These are phyloP conservation scores for Hydriomena furcata DNA, from an alignment of 2,888 invertebrate species.

Conservation along the genomic window DNA sequence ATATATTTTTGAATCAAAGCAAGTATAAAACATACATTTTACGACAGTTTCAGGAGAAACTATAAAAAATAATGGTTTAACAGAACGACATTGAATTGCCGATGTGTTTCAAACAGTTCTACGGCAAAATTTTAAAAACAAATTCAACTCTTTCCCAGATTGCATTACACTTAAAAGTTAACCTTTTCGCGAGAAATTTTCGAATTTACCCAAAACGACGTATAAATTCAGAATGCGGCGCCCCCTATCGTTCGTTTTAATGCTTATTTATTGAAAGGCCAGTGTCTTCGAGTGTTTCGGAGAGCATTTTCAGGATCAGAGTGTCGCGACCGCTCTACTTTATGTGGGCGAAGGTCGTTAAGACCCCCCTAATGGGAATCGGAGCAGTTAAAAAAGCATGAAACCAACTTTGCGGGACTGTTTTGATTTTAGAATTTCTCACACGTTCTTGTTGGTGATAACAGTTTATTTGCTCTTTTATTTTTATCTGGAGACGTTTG, in stretches of 20 bases:
- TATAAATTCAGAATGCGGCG: slow-evolving; percentile 35
- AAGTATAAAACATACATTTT: too few relatives aligned
- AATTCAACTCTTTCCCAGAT: slow-evolving; percentile 13
- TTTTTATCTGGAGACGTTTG: slow-evolving; percentile 19
- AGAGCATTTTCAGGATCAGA: slow-evolving; percentile 70
- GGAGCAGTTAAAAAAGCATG: slow-evolving; percentile 31
- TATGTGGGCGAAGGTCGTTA: slow-evolving; percentile 45
- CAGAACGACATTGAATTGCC: too few relatives aligned
- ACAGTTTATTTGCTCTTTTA: slow-evolving; percentile 22
- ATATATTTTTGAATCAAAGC: too few relatives aligned
- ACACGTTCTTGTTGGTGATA: slow-evolving; percentile 25
- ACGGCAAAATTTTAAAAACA: background rate
- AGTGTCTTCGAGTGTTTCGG: slow-evolving; percentile 49
- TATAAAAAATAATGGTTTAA: too few relatives aligned
- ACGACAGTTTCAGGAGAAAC: too few relatives aligned
- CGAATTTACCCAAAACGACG: slow-evolving; percentile 29
- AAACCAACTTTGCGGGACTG: slow-evolving; percentile 26
- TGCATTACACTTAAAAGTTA: slow-evolving; percentile 21
- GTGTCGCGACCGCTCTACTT: slow-evolving; percentile 66
- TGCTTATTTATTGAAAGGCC: slow-evolving; percentile 80
- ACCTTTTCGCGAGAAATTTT: slow-evolving; percentile 19
- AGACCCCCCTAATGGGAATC: slow-evolving; percentile 33
- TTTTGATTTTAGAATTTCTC: slow-evolving; percentile 30
- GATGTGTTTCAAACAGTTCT: background rate
- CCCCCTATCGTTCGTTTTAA: slow-evolving; percentile 58